Conservation (phyloP, 2,113 vertebrate species). For the Gambusia affinis region DNA sequence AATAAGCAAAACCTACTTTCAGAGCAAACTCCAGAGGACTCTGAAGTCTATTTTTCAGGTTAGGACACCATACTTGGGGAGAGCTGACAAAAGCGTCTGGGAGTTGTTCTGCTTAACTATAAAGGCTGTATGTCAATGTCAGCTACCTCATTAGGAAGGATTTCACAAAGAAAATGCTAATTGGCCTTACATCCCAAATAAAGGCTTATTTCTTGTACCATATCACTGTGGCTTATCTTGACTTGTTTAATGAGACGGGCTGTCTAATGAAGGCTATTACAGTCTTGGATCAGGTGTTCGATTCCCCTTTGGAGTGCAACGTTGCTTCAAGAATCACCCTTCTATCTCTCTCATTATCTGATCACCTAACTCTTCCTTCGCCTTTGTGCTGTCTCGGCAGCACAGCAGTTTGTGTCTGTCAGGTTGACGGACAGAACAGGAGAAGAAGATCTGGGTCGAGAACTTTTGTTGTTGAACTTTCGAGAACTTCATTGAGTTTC, state of each 20-base stretch:
- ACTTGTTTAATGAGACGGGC: constrained; percentile 63
- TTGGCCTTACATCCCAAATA: constrained; percentile 67
- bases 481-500: constrained; percentile 8
- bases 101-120: constrained; percentile 35
- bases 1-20: constrained; percentile 20
- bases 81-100: constrained; percentile 32
- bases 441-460: constrained; percentile 4
- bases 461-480: constrained; percentile 19
- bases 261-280: constrained; percentile 56
- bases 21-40: constrained; percentile 29
- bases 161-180: constrained; percentile 72
- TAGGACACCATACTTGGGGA: constrained; percentile 28
- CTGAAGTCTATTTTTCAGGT: constrained; percentile 57
- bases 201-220: constrained; percentile 50
- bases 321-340: constrained; percentile 33
- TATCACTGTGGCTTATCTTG: constrained; percentile 30
- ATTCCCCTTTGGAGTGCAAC: constrained; percentile 46
- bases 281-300: constrained; percentile 31
- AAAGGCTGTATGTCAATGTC: constrained; percentile 55
- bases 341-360: constrained; percentile 47
- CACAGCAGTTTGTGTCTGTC: constrained; percentile 17
- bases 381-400: constrained; percentile 21
- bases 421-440: constrained; percentile 21
- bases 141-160: constrained; percentile 60
- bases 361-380: constrained; percentile 19